Percentiles rank a stretch among this genome's conserved stretches.
These are phyloP conservation scores for Druon quercuslanigerum DNA, from an alignment of 1,140 invertebrate species.

Conservation along the genomic window DNA sequence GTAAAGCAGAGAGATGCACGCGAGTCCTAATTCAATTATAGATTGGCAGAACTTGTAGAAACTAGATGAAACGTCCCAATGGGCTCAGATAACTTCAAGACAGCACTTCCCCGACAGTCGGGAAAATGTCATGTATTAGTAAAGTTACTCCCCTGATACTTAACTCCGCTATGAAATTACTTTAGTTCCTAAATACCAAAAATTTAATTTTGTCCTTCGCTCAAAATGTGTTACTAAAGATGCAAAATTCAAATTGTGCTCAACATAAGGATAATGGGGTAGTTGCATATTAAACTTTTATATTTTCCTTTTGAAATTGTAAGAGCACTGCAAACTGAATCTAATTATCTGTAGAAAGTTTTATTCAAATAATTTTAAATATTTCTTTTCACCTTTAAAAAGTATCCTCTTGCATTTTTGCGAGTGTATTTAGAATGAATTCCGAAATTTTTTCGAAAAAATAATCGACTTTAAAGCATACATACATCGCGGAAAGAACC, in stretches of 20 bases:
- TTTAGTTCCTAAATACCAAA: constrained; percentile 47
- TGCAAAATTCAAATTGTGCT: background rate
- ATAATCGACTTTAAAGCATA: too few relatives aligned
- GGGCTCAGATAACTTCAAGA: constrained; percentile 50
- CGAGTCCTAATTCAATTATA: constrained; percentile 54
- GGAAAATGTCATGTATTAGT: constrained; percentile 45
- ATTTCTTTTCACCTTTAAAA: too few relatives aligned
- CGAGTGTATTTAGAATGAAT: too few relatives aligned
- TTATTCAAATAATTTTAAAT: too few relatives aligned
- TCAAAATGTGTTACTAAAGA: background rate
- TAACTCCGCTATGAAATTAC: constrained; percentile 51
- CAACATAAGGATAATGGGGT: too few relatives aligned
- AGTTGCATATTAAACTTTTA: too few relatives aligned
- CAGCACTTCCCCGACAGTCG: constrained; percentile 48
- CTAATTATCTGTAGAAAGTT: too few relatives aligned
- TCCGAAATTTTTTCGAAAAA: too few relatives aligned
- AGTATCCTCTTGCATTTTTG: too few relatives aligned
- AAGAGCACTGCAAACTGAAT: too few relatives aligned
- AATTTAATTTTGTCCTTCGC: background rate
- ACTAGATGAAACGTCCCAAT: constrained; percentile 43
- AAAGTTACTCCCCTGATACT: constrained; percentile 50
- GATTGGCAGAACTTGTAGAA: constrained; percentile 52
- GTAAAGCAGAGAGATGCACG: background rate
- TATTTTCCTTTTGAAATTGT: too few relatives aligned
- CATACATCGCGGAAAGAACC: too few relatives aligned